Evolutionary conservation across 2,888 invertebrate genomes (phyloP).

Genomic region (Portevinia maculata): DNA sequence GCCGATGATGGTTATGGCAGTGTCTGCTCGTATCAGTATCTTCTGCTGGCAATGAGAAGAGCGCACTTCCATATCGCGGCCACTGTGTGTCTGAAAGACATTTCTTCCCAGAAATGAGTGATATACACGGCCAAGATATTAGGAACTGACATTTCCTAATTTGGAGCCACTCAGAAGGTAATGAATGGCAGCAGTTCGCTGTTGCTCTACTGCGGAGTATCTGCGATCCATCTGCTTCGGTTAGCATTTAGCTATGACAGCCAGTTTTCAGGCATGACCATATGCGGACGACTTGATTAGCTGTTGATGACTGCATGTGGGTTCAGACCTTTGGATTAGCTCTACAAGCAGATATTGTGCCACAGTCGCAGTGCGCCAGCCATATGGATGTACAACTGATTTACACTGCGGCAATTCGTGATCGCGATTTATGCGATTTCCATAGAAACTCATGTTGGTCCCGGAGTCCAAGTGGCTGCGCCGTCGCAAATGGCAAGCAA

Average conservation of each 20-base stretch:
- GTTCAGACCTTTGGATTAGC: conserved; percentile 57
- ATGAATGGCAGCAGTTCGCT: conserved; percentile 65
- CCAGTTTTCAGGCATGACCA: conserved; percentile 66
- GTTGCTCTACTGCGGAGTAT: conserved; percentile 11
- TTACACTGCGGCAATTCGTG: conserved; percentile 13
- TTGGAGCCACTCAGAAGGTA: conserved; percentile 70
- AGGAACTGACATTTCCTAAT: conserved; percentile 70
- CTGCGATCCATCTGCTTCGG: conserved; percentile 59
- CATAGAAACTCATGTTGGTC: conserved; percentile 35
- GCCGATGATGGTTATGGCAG: conserved; percentile 65
- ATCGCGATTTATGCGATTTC: conserved; percentile 36
- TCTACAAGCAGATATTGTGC: conserved; percentile 34
- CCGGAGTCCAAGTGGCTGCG: conserved; percentile 1
- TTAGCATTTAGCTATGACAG: conserved; percentile 69
- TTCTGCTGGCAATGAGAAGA: conserved; percentile 1
- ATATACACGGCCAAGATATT: conserved; percentile 73
- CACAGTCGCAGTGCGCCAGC: conserved; percentile 41
- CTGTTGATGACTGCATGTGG: conserved; percentile 48
- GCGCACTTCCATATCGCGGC: conserved; percentile 39
- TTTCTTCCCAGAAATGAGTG: conserved; percentile 71
- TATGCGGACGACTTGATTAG: conserved; percentile 64
- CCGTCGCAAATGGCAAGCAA: conserved; percentile 39
- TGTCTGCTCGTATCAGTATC: conserved; percentile 35
- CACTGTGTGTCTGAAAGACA: conserved; percentile 28
- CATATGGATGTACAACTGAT: conserved; percentile 34